Percentiles rank a stretch among this genome's conserved stretches.
These are phyloP conservation scores for Leucopsar rothschildi DNA, from an alignment of 2,113 vertebrate genomes.

Conservation along the genomic window DNA sequence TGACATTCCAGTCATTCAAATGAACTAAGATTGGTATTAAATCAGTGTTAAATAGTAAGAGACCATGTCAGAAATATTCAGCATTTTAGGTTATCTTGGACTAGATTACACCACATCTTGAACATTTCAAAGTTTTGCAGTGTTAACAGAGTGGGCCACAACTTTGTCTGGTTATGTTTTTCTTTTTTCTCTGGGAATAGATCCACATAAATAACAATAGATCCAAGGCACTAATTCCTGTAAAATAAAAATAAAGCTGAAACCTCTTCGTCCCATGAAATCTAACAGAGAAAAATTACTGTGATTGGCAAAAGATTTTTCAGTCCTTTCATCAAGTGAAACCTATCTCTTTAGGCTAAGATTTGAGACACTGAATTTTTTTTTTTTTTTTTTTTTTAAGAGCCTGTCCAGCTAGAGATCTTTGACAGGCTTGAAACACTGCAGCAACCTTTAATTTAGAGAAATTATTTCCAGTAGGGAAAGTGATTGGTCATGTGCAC, in stretches of 20 bases:
- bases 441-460: slow-evolving; percentile 82
- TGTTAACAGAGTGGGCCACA: background rate
- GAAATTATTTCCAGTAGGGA: slow-evolving; percentile 81
- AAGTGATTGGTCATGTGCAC: slow-evolving; percentile 75
- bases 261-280: slow-evolving; percentile 11
- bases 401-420: slow-evolving; percentile 60
- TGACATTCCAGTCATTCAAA: background rate
- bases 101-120: background rate
- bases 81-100: background rate
- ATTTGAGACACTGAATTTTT: slow-evolving; percentile 31
- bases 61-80: background rate
- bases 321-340: slow-evolving; percentile 41
- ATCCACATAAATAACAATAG: background rate
- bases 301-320: slow-evolving; percentile 46
- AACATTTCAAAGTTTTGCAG: background rate
- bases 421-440: slow-evolving; percentile 76
- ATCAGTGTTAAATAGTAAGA: background rate
- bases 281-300: background rate
- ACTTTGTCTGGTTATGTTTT: background rate
- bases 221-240: background rate
- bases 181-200: background rate
- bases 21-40: background rate
- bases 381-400: background rate
- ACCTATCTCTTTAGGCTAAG: slow-evolving; percentile 19
- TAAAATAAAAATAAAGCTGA: background rate